A percentile compares a stretch with the other conserved stretches of the same genome.
These are phyloP conservation scores for Rhyacichthys aspro DNA, from an alignment of 2,797 vertebrate species.

Conservation along the genomic window DNA sequence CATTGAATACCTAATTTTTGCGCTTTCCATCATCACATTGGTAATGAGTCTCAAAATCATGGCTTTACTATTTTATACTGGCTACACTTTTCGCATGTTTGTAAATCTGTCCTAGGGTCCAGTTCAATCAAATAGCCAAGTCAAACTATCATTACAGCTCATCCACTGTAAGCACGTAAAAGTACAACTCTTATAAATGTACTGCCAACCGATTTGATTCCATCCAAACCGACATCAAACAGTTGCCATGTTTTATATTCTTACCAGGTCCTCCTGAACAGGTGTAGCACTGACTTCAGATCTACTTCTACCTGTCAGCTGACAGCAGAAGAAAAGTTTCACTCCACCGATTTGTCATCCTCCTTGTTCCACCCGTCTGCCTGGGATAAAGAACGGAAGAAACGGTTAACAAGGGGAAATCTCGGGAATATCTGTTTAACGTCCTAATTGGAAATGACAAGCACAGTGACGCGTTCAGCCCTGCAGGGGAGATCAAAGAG, in stretches of 20 bases:
- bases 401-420: constrained; percentile 46
- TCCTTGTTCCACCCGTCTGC: constrained; percentile 58
- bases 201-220: constrained; percentile 8
- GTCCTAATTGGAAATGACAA: constrained; percentile 77
- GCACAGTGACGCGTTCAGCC: constrained; percentile 61
- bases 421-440: constrained; percentile 69
- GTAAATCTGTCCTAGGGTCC: no score
- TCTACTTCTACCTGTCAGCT: constrained; percentile 50
- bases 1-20: no score
- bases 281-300: constrained; percentile 45
- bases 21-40: no score
- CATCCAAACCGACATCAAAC: constrained; percentile 22
- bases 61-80: no score
- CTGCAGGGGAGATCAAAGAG: constrained; percentile 73
- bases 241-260: constrained; percentile 36
- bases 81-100: no score
- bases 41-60: no score
- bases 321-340: constrained; percentile 56
- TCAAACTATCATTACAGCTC: no score
- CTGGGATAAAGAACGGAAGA: constrained; percentile 46
- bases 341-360: constrained; percentile 62
- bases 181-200: constrained; percentile 14
- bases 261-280: constrained; percentile 35
- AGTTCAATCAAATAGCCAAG: no score
- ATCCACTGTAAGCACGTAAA: no score